Conservation (phyloP, 1,140 invertebrate species). For the Drosophila gunungcola region DNA sequence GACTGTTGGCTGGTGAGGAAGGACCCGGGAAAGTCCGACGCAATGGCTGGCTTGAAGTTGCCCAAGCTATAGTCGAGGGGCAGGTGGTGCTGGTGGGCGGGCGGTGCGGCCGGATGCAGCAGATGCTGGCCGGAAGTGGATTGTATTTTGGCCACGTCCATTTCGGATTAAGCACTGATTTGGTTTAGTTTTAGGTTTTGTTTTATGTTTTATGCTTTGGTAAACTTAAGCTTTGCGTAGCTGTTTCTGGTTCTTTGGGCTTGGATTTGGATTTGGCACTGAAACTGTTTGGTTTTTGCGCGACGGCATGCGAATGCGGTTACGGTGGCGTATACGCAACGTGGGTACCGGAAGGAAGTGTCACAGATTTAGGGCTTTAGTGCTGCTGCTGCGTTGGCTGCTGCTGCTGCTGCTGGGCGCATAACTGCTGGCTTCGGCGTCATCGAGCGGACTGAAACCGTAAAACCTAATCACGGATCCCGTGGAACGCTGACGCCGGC, state of each 20-base stretch:
- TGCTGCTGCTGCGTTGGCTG: conserved; percentile 38
- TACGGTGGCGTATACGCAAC: conserved; percentile 46
- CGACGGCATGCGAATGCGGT: conserved; percentile 45
- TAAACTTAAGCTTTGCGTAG: conserved; percentile 18
- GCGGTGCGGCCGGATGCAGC: conserved; percentile 63
- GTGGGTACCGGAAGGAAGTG: conserved; percentile 44
- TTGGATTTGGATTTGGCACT: conserved; percentile 36
- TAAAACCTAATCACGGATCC: conserved; percentile 84
- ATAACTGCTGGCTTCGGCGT: conserved; percentile 77
- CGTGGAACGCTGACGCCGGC: conserved; percentile 72
- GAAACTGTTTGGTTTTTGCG: conserved; percentile 29
- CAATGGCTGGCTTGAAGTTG: conserved; percentile 81
- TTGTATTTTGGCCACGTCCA: conserved; percentile 80
- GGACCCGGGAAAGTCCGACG: conserved; percentile 73
- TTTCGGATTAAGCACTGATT: conserved; percentile 29
- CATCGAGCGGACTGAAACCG: conserved; percentile 82
- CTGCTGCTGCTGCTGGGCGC: conserved; percentile 32
- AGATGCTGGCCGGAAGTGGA: conserved; percentile 60
- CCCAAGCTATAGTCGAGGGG: conserved; percentile 81
- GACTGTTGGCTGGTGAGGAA: conserved; percentile 67
- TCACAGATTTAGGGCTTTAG: conserved; percentile 49
- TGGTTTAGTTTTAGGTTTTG: conserved; percentile 11
- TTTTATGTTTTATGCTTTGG: conserved; percentile 8
- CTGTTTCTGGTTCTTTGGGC: conserved; percentile 24
- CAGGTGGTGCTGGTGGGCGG: conserved; percentile 72